Conservation (phyloP, 2,888 invertebrate genomes). For the Dryomyza anilis region DNA sequence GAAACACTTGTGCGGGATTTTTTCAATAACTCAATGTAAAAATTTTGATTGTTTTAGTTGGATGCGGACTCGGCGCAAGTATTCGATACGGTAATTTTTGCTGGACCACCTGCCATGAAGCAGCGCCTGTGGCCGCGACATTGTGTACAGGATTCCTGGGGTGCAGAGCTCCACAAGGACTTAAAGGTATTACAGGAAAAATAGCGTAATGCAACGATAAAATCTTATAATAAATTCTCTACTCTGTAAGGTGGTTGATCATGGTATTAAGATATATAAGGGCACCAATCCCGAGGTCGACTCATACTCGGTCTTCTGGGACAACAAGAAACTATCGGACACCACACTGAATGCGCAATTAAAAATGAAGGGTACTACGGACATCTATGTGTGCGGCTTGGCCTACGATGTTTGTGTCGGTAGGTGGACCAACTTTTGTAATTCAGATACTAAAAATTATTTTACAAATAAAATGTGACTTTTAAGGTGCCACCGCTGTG, state of each 20-base stretch:
- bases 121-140: slow-evolving; percentile 96
- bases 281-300: slow-evolving; percentile 95
- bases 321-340: slow-evolving; percentile 89
- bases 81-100: slow-evolving; percentile 92
- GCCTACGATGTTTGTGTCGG: slow-evolving; percentile 96
- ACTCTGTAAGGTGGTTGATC: slow-evolving; percentile 71
- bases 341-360: slow-evolving; percentile 84
- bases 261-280: slow-evolving; percentile 82
- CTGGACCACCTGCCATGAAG: slow-evolving; percentile 80
- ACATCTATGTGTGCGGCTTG: slow-evolving; percentile 92
- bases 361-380: slow-evolving; percentile 79
- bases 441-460: neutral
- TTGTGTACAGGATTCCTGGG: slow-evolving; percentile 95
- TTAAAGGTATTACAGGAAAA: slow-evolving; percentile 83
- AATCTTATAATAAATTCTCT: too few species aligned
- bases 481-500: slow-evolving; percentile 79
- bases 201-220: too few species aligned
- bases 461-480: neutral
- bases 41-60: slow-evolving; percentile 62
- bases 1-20: neutral
- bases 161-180: slow-evolving; percentile 89
- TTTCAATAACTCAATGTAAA: too few species aligned
- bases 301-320: slow-evolving; percentile 98
- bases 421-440: slow-evolving; percentile 44
- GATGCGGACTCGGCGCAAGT: slow-evolving; percentile 77